These are phyloP conservation scores for Arnoldichthys spilopterus DNA, from an alignment of 2,797 vertebrate genomes.

Conservation along the genomic window DNA sequence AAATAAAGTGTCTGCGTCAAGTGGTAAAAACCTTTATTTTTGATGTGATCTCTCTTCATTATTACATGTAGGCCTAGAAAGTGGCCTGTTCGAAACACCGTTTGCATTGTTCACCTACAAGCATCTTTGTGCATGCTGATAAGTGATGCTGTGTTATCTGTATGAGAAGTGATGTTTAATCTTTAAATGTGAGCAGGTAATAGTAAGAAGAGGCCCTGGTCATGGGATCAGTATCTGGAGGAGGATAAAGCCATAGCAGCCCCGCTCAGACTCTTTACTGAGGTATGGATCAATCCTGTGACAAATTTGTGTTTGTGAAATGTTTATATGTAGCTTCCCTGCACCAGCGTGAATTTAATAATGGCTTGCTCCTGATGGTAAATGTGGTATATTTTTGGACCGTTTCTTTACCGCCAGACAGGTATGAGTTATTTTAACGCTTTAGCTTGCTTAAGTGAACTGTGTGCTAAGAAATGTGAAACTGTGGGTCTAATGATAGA, in stretches of 20 bases:
- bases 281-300: slow-evolving; percentile 63
- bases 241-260: slow-evolving; percentile 72
- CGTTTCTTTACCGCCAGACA: too few relatives aligned
- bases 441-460: too few relatives aligned
- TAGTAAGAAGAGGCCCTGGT: slow-evolving; percentile 74
- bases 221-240: slow-evolving; percentile 78
- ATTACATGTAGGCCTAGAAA: neutral
- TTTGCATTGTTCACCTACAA: neutral
- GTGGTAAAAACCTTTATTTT: slow-evolving; percentile 61
- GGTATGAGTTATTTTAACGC: too few relatives aligned
- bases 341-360: neutral
- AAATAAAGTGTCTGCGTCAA: slow-evolving; percentile 74
- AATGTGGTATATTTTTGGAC: too few relatives aligned
- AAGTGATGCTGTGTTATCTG: neutral
- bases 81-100: neutral
- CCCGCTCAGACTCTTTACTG: slow-evolving; percentile 68
- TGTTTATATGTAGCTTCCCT: neutral
- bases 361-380: neutral
- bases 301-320: neutral
- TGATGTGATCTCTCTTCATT: neutral
- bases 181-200: slow-evolving; percentile 37
- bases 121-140: neutral
- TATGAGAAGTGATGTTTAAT: neutral
- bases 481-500: too few relatives aligned
- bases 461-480: too few relatives aligned